Evolutionary conservation across 2,888 invertebrate species (phyloP).

Genomic region (Oxytorus armatus): DNA sequence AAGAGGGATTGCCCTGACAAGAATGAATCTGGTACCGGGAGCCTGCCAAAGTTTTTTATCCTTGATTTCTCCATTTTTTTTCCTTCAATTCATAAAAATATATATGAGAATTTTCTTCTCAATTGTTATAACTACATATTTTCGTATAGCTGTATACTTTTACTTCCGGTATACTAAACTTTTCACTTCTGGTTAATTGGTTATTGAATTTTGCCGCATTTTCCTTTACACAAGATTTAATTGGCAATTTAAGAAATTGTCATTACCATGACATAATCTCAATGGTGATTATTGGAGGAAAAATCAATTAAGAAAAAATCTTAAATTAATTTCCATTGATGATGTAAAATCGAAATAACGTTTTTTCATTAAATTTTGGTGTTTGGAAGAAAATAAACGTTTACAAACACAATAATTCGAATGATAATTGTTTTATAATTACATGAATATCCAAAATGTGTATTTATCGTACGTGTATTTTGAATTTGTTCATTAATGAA

Average conservation of each 20-base stretch:
- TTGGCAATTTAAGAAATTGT: background rate
- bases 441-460: background rate
- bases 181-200: background rate
- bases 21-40: background rate
- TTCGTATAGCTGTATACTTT: background rate
- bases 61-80: slow-evolving; percentile 8
- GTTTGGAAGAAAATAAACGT: too few relatives aligned
- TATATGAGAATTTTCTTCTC: background rate
- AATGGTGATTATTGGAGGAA: too few relatives aligned
- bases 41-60: slow-evolving; percentile 2
- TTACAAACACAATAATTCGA: too few relatives aligned
- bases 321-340: too few relatives aligned
- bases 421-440: too few relatives aligned
- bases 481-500: slow-evolving; percentile 12
- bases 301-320: too few relatives aligned
- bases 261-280: background rate
- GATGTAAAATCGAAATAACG: too few relatives aligned
- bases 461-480: background rate
- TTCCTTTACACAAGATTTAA: background rate
- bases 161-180: background rate
- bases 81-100: background rate
- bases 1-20: background rate
- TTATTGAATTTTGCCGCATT: background rate
- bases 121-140: background rate
- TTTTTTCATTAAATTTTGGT: background rate